phyloP scores from a whole-genome alignment of 2,888 invertebrate genomes.

The Prosopocoilus inquinatus region DNA sequence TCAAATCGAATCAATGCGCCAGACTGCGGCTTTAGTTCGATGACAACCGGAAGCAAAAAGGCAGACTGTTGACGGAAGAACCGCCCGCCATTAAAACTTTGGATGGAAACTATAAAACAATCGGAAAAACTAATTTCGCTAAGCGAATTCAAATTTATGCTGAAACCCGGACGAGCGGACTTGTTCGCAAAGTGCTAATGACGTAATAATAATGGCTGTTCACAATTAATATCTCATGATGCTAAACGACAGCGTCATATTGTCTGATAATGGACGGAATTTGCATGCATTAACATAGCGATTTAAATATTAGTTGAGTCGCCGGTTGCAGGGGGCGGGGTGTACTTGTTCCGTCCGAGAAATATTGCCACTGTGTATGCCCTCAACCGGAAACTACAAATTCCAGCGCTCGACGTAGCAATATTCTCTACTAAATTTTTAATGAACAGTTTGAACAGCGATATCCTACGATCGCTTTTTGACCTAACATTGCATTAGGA shows the following conservation, averaged over 20 bases:
- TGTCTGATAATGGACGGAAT: slow-evolving; percentile 28
- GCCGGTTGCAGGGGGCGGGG: slow-evolving; percentile 21
- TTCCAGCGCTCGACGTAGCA: too few species aligned
- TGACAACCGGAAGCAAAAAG: too few species aligned
- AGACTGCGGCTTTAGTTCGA: too few species aligned
- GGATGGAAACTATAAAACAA: neutral
- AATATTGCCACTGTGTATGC: too few species aligned
- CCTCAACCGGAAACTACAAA: too few species aligned
- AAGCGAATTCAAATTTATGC: slow-evolving; percentile 4
- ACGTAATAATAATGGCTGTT: slow-evolving; percentile 51
- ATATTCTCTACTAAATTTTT: too few species aligned
- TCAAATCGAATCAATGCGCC: too few species aligned
- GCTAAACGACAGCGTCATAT: slow-evolving; percentile 43
- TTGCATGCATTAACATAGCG: slow-evolving; percentile 4
- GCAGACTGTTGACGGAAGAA: too few species aligned
- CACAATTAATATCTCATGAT: slow-evolving; percentile 52
- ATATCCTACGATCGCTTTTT: too few species aligned
- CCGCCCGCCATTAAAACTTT: neutral
- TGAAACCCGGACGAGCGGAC: neutral
- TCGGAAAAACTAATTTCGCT: slow-evolving; percentile 2
- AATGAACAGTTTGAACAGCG: too few species aligned
- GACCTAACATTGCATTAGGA: too few species aligned
- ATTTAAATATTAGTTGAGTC: slow-evolving; percentile 8
- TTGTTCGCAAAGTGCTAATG: slow-evolving; percentile 45
- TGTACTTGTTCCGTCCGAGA: too few species aligned